Evolutionary conservation across 2,113 vertebrate species (phyloP), one percentile per base, ranked within the genome.

Genomic region (Seriola dumerili): DNA sequence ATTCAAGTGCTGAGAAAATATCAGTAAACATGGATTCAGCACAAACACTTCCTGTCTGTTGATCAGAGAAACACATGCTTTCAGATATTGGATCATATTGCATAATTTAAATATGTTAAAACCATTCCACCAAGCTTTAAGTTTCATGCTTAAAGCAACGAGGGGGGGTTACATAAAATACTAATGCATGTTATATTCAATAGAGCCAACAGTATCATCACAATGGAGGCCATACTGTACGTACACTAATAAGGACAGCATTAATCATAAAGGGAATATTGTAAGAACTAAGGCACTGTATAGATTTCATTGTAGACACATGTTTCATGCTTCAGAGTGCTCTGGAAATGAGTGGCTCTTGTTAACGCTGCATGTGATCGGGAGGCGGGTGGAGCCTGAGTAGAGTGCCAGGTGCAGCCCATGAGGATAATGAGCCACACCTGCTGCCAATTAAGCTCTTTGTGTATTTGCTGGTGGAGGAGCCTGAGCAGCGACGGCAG

Each of bases 331-430:
- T 19, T 23, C 10, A 10, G 44, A 48, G 2, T 5, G 12, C 23
- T 61, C 3, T 61, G 32, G 19, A 19, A 36, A 36, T 36, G 21
- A 19, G 61, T 21, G 42, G 58, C 23, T 46, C 48, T 48, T 8
- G 13, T 13, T 9, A 11, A 21, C 29, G 14, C 1, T 13, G 48
- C 3, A 0, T 36, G 29, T 23, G 23, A 38, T 25, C 13, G 3
- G 4, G 59, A 62, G 54, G 0, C 14, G 9, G 46, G 21, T 1
- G 42, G 65, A 68, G 63, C 17, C 40, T 0, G 54, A 72, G 72
- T 32, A n/a, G 55, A 73, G 77, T 19, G 19, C 63, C 87, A 78
- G 73, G 65, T 81, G 84, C 74, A 74, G 34, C 67, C 9, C 38
- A 14, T 5, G 14, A 32, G 4, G 10, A 54, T 21, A 42, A 71